Base-by-base conservation (phyloP, 1,140 invertebrate species). In the Calephelis nemesis region DNA sequence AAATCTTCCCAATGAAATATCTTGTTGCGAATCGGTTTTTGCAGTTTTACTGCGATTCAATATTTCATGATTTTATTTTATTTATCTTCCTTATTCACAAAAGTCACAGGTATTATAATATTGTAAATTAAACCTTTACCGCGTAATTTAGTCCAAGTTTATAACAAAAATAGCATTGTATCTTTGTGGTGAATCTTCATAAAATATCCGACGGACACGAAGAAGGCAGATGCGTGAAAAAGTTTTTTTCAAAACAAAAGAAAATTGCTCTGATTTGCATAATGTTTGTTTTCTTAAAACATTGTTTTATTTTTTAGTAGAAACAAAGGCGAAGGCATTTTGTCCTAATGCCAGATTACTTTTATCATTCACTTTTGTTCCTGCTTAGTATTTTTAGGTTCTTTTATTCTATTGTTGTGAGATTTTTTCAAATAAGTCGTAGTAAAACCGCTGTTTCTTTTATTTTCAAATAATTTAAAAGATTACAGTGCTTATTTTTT, bases 241-340 rank as follows among this genome's bases (percentile, higher is more conserved):
- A 67, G 58, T 45, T 48, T 71, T 40, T 66, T 70, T 50, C 62
- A 50, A 64, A 72, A 72, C 70, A 68, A 72, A 72, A 72, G 66
- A 68, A 72, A 72, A 66, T 68, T 62, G 70, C 70, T 48, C 45
- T 68, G 40, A 72, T 71, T 68, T 71, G 40, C 70, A 66, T 68
- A 62, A 71, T 71, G 70, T 71, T 71, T 68, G 65, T 71, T 65
- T 71, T 68, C 65, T 71, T 71, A 71, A 71, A 71, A 68, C 70
- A 68, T 64, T 71, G 65, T 68, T 47, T 63, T 63, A 12, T 54
- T 54, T 54, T 54, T 54, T 54, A 54, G 9, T 9, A 19, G 52
- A 54, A 54, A 54, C 52, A 54, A 54, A 54, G 19, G 52, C 52
- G 19, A 15, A 54, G 52, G 19, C 62, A 63, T 19, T 63, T 47